These are phyloP conservation scores for Taenioides sp. DNA, from an alignment of 2,797 vertebrate genomes.

Conservation along the genomic window DNA sequence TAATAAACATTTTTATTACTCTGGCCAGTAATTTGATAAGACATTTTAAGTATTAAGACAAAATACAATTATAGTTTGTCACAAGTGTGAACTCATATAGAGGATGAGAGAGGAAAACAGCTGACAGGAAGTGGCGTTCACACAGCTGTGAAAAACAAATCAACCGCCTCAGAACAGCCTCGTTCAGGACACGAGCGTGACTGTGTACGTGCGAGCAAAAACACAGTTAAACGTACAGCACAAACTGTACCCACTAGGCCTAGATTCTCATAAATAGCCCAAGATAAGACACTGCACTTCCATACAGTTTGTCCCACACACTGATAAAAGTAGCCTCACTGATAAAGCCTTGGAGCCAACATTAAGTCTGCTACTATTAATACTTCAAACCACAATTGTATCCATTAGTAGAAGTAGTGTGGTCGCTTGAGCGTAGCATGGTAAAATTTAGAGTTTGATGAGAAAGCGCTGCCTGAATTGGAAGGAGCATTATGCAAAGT, in stretches of 20 bases:
- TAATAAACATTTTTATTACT: too few species aligned
- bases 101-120: slow-evolving; percentile 41
- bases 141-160: slow-evolving; percentile 56
- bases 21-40: too few species aligned
- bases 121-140: slow-evolving; percentile 66
- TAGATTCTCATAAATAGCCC: slow-evolving; percentile 3
- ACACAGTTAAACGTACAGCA: slow-evolving; percentile 30
- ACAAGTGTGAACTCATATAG: not conserved
- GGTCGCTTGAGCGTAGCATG: not conserved
- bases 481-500: not conserved
- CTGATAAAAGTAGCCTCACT: slow-evolving; percentile 2
- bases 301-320: not conserved
- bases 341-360: not conserved
- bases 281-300: slow-evolving; percentile 1
- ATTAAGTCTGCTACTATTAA: not conserved
- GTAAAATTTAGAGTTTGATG: not conserved
- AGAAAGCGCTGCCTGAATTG: not conserved
- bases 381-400: not conserved
- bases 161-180: slow-evolving; percentile 50
- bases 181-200: slow-evolving; percentile 31
- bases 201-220: slow-evolving; percentile 17
- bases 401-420: not conserved
- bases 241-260: slow-evolving; percentile 23
- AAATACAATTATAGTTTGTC: too few species aligned
- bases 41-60: too few species aligned